Conservation (phyloP, 2,888 invertebrate genomes). For the Augochlorella aurata region DNA sequence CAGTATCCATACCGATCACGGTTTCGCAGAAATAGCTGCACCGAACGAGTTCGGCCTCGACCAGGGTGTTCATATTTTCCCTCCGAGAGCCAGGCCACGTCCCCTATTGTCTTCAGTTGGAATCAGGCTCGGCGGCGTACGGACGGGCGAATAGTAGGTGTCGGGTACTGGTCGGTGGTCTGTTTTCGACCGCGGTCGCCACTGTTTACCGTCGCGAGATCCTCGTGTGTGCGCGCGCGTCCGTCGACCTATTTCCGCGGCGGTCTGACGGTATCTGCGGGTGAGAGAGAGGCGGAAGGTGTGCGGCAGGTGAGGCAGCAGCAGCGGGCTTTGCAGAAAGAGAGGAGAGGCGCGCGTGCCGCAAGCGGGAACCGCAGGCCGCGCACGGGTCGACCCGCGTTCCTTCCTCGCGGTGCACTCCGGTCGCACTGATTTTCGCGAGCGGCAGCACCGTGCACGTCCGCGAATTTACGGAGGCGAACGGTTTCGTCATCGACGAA, state of each 20-base stretch:
- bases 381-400: conserved; percentile 63
- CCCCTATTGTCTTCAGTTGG: neutral
- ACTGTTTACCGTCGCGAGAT: conserved; percentile 1
- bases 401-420: conserved; percentile 66
- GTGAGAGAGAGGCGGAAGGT: neutral
- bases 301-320: too few relatives aligned
- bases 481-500: conserved; percentile 67
- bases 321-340: neutral
- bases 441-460: conserved; percentile 62
- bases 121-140: neutral
- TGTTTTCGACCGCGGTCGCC: conserved; percentile 21
- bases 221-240: conserved; percentile 24
- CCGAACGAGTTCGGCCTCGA: too few relatives aligned
- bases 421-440: conserved; percentile 66
- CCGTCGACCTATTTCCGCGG: conserved; percentile 63
- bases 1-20: conserved; percentile 6
- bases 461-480: conserved; percentile 61
- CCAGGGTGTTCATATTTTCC: conserved; percentile 7
- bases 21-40: neutral
- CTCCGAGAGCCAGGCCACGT: conserved; percentile 7
- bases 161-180: neutral
- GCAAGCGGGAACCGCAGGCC: conserved; percentile 65
- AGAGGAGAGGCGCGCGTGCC: conserved; percentile 54
- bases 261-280: conserved; percentile 51
- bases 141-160: neutral